Base-by-base conservation (phyloP, 2,888 invertebrate species). In the Celastrina argiolus region DNA sequence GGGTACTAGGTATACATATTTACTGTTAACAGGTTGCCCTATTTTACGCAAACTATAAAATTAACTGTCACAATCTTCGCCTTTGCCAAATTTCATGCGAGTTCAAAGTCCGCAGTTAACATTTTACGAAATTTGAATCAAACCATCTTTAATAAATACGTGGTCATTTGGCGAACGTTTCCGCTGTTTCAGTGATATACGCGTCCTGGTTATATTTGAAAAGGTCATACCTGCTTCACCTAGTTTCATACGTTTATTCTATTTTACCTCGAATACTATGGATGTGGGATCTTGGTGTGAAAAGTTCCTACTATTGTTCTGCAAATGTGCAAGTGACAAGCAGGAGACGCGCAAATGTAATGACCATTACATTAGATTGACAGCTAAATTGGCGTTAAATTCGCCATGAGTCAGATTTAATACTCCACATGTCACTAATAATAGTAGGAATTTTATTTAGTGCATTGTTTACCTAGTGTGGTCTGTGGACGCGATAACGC, bases 401-500 rank as follows among this genome's bases (percentile, higher is more conserved):
- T 61, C 22, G 10, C 31, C 34, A 61, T 39, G 61, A 61, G 34
- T 61, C 39, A 26, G 56, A 36, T 65, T 58, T 67, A 56, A 64
- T 56, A 56, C 45, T 42, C 14, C 42, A 56, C 58, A 16, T 66
- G 65, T 65, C 56, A 41, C 59, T 59, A n/a, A n/a, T 67, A 68
- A 67, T 65, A 59, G 42, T 66, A 61, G 70, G 72, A 74, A 74
- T 73, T 71, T 70, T 70, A 71, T 73, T 77, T 74, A 75, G n/a
- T n/a, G n/a, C 74, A 78, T 78, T 79, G 75, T 82, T 80, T 78
- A 76, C 76, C 77, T 75, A 74, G 77, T 80, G 76, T 78, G 74
- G 74, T 73, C 67, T 80, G 76, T 78, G 74, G 74, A 73, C 67
- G 74, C 77, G 82, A 83, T 87, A 85, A 81, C 79, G 75, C 71